Base-by-base conservation (phyloP, 2,113 vertebrate genomes). In the Chaetodon trifascialis region DNA sequence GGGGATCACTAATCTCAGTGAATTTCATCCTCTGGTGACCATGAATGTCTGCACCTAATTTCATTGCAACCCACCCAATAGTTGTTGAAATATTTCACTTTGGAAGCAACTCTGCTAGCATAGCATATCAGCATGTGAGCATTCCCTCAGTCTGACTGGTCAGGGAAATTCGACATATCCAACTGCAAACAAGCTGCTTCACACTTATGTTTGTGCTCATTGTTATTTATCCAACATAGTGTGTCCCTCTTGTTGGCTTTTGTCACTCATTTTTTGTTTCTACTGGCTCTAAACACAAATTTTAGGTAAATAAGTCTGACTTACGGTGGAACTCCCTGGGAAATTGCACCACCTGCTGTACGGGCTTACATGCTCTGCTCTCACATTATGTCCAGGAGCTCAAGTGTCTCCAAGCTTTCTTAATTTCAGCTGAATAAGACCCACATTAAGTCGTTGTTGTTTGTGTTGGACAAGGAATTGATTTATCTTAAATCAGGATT, bases 401-500 rank as follows among this genome's bases (percentile, higher is more conserved):
- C 10, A 16, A 21, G 9, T 23, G 54, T 19, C 68, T 76, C 36
- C 7, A 73, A 2, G 51, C 4, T 52, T 42, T 19, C 15, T 52
- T 75, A 25, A 21, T 76, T 73, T 60, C 23, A 76, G 36, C 63
- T 44, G 56, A 59, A 36, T 23, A 55, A 73, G 17, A 34, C 5
- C 58, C 23, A 23, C 21, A 21, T 60, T 55, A 73, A 44, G 59
- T 23, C 21, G 46, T 25, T 77, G 36, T 80, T 77, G 16, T 14
- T 79, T 42, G 3, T 66, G 59, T 83, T 70, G 11, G 19, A 84
- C 49, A 54, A 79, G 71, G n/a, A 60, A 84, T 81, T 69, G 67
- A 79, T 83, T 82, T 38, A 10, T 47, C 30, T 77, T 86, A 51
- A 77, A 85, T 85, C 34, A 68, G 25, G 60, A 55, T 86, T 49